These are phyloP conservation scores for Melanogrammus aeglefinus DNA, from an alignment of 2,797 vertebrate species.

Conservation along the genomic window DNA sequence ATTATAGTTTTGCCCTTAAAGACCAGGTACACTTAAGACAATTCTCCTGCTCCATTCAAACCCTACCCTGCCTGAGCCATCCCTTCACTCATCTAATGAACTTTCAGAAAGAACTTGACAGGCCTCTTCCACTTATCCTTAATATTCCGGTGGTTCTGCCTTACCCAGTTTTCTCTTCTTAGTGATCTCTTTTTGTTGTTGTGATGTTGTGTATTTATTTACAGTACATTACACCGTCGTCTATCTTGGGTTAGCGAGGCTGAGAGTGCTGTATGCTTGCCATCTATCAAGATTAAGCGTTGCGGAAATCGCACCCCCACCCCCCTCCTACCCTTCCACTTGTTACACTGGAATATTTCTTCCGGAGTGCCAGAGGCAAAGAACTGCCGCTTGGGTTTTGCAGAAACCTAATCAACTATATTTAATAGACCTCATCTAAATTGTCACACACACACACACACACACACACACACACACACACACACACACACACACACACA, in stretches of 20 bases:
- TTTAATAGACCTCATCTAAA: conserved; percentile 21
- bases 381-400: conserved; percentile 14
- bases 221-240: background rate
- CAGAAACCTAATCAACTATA: conserved; percentile 26
- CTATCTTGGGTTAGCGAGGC: background rate
- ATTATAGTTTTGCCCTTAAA: conserved; percentile 37
- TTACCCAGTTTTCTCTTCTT: background rate
- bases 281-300: conserved; percentile 27
- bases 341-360: conserved; percentile 34
- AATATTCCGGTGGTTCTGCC: background rate
- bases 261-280: background rate
- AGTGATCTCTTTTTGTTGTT: background rate
- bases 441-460: background rate
- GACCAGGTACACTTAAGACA: conserved; percentile 15
- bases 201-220: background rate
- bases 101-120: background rate
- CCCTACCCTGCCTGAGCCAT: background rate
- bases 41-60: background rate
- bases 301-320: background rate
- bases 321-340: background rate
- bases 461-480: background rate
- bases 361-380: conserved; percentile 27
- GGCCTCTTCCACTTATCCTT: background rate
- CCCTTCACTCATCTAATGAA: background rate
- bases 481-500: background rate